Conservation (phyloP, 2,888 invertebrate genomes). For the Campoplex nolae region DNA sequence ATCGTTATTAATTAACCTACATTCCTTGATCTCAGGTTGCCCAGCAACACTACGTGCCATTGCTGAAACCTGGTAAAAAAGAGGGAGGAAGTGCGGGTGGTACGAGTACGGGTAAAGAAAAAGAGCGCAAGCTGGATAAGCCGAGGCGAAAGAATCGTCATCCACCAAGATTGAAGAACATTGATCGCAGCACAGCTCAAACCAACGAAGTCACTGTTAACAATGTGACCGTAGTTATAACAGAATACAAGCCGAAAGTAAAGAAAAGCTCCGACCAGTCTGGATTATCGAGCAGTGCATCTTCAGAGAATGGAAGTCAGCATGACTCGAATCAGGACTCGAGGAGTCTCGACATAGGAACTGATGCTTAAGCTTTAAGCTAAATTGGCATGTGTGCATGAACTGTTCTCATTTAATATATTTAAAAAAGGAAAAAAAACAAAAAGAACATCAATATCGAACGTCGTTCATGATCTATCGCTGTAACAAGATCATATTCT, state of each 20-base stretch:
- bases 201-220: conserved; percentile 98
- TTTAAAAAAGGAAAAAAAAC: conserved; percentile 25
- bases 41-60: conserved; percentile 83
- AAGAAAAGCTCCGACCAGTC: conserved; percentile 84
- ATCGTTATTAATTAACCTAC: neutral
- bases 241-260: conserved; percentile 95
- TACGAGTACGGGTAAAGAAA: conserved; percentile 79
- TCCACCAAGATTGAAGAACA: conserved; percentile 95
- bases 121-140: conserved; percentile 82
- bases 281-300: conserved; percentile 84
- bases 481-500: conserved; percentile 62
- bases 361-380: conserved; percentile 80
- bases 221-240: conserved; percentile 98
- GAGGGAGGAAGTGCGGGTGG: conserved; percentile 83
- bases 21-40: conserved; percentile 77
- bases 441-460: conserved; percentile 76
- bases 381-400: conserved; percentile 57
- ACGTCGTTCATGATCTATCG: conserved; percentile 73
- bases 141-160: conserved; percentile 85
- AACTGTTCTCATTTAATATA: conserved; percentile 44
- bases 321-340: conserved; percentile 85
- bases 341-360: conserved; percentile 84
- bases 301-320: conserved; percentile 85
- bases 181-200: conserved; percentile 96
- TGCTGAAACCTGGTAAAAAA: conserved; percentile 85